phyloP scores from a whole-genome alignment of 2,888 invertebrate species.

The Micoletzkya japonica region DNA sequence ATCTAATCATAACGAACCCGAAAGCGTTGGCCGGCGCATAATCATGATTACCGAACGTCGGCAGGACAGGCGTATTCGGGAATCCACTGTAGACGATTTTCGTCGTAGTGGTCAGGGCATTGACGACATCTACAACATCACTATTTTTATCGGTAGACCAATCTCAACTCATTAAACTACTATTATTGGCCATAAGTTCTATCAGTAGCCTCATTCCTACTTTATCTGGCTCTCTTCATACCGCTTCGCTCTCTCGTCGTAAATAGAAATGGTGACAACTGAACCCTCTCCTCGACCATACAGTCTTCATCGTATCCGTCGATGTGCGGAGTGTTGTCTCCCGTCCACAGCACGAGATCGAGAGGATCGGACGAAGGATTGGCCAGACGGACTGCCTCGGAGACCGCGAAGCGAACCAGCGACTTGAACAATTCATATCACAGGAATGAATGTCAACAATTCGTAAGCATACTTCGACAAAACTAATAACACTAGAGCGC shows the following conservation, averaged over 20 bases:
- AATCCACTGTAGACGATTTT: conserved; percentile 34
- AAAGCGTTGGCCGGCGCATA: conserved; percentile 55
- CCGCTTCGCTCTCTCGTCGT: too few species aligned
- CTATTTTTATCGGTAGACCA: conserved; percentile 1
- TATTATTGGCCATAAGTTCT: not conserved
- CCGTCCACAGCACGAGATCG: conserved; percentile 60
- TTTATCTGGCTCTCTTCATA: not conserved
- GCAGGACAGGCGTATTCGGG: conserved; percentile 44
- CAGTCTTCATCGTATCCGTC: conserved; percentile 50
- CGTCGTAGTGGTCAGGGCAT: conserved; percentile 36
- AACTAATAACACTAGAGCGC: too few species aligned
- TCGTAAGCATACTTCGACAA: not conserved
- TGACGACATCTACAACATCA: conserved; percentile 41
- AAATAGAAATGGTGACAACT: too few species aligned
- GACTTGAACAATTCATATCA: not conserved
- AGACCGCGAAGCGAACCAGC: conserved; percentile 49
- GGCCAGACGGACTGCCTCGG: conserved; percentile 44
- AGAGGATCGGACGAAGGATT: conserved; percentile 40
- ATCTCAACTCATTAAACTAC: not conserved
- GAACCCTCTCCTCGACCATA: conserved; percentile 31
- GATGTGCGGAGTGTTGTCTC: conserved; percentile 59
- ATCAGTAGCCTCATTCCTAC: not conserved
- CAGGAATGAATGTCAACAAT: not conserved
- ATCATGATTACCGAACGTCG: conserved; percentile 61
- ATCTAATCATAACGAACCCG: conserved; percentile 25